These are phyloP conservation scores for Eupithecia subfuscata DNA, from an alignment of 2,888 invertebrate species.

Conservation along the genomic window DNA sequence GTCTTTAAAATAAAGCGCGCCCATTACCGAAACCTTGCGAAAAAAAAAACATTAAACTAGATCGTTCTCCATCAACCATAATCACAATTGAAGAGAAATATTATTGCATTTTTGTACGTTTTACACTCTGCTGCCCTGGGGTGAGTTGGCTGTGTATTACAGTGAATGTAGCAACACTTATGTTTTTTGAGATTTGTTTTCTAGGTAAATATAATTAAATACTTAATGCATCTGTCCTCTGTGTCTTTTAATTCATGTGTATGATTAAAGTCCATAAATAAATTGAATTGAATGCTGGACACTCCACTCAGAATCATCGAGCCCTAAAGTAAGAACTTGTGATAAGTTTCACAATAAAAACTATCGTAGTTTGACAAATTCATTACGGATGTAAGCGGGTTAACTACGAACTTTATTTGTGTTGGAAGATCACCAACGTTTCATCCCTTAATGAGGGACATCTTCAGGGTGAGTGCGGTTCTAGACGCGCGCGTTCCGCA, in stretches of 20 bases:
- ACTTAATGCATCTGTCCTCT: neutral
- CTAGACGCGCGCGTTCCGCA: no score
- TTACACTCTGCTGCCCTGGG: slow-evolving; percentile 57
- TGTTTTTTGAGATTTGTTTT: neutral
- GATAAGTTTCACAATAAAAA: no score
- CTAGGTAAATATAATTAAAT: neutral
- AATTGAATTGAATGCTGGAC: no score
- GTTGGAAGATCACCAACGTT: no score
- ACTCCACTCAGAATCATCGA: neutral
- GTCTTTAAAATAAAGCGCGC: slow-evolving; percentile 8
- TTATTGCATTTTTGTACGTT: slow-evolving; percentile 66
- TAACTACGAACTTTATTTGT: no score
- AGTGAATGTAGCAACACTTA: slow-evolving; percentile 44
- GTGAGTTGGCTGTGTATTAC: slow-evolving; percentile 46
- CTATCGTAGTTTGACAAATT: no score
- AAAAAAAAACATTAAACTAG: slow-evolving; percentile 37
- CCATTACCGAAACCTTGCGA: slow-evolving; percentile 20
- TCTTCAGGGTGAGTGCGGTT: no score
- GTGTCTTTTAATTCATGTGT: no score
- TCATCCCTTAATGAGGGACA: no score
- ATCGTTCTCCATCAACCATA: slow-evolving; percentile 54
- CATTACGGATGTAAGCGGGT: no score
- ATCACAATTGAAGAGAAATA: slow-evolving; percentile 61
- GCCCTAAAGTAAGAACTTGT: no score
- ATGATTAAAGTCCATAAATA: no score